phyloP scores from a whole-genome alignment of 37 sponge, comb jelly and placozoan species.

The Diacarnus erythraeanus region DNA sequence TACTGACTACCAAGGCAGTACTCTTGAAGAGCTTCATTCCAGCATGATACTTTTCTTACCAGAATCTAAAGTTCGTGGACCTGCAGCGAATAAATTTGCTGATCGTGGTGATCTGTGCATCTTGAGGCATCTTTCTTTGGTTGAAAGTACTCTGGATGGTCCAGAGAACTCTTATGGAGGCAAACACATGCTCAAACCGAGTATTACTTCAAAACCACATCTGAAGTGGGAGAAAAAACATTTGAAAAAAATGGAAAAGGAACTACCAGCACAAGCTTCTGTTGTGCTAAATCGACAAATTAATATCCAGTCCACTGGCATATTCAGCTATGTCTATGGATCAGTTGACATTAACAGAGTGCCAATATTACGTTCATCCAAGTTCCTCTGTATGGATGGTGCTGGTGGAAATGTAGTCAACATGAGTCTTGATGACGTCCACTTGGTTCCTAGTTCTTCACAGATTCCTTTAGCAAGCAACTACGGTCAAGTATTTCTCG shows the following conservation, averaged over 20 bases:
- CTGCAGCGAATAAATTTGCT: neutral
- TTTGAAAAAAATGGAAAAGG: conserved; percentile 55
- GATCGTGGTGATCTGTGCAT: conserved; percentile 48
- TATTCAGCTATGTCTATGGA: conserved; percentile 57
- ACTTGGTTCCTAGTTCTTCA: conserved; percentile 32
- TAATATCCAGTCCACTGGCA: conserved; percentile 23
- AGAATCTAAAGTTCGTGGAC: neutral
- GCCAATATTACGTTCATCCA: conserved; percentile 64
- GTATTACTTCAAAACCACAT: conserved; percentile 37
- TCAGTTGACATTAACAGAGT: conserved; percentile 61
- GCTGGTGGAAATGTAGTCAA: conserved; percentile 27
- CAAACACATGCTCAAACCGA: conserved; percentile 43
- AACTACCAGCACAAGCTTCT: conserved; percentile 36
- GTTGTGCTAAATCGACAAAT: conserved; percentile 16
- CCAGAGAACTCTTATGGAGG: conserved; percentile 57
- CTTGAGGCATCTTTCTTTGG: conserved; percentile 43
- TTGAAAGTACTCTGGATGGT: conserved; percentile 13
- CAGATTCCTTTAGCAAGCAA: conserved; percentile 80
- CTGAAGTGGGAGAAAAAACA: conserved; percentile 59
- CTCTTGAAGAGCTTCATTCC: conserved; percentile 46
- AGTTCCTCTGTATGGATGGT: conserved; percentile 60
- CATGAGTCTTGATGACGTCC: conserved; percentile 66
- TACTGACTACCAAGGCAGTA: conserved; percentile 1
- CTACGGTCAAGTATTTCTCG: conserved; percentile 64
- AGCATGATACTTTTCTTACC: conserved; percentile 55